Conservation (phyloP, 2,797 vertebrate species). For the Manis crassicaudata region DNA sequence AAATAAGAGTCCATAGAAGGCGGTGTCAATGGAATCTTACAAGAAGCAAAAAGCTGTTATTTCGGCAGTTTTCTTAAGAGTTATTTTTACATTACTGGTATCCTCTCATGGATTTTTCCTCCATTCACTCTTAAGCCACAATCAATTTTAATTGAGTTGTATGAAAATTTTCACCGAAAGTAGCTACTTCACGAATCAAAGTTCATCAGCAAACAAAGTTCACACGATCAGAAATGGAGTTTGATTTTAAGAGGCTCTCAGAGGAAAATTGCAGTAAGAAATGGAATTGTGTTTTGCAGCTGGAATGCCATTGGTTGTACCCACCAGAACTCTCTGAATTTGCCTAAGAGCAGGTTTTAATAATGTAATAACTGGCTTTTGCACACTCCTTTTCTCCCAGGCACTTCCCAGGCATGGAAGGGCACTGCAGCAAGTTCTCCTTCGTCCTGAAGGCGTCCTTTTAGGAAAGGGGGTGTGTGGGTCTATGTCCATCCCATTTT, state of each 20-base stretch:
- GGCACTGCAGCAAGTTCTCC: background rate
- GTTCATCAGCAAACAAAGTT: slow-evolving; percentile 63
- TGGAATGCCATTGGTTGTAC: background rate
- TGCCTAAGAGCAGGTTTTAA: rapidly evolving
- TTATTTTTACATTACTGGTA: slow-evolving; percentile 25
- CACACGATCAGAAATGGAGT: slow-evolving; percentile 44
- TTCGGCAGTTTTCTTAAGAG: slow-evolving; percentile 33
- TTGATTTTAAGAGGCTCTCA: slow-evolving; percentile 57
- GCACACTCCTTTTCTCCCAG: background rate
- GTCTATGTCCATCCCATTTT: background rate
- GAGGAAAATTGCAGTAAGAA: slow-evolving; percentile 24
- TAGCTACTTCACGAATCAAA: slow-evolving; percentile 31
- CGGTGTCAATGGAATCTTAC: background rate
- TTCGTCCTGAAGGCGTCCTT: background rate
- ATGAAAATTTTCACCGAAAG: slow-evolving; percentile 52
- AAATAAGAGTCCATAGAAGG: background rate
- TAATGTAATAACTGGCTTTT: background rate
- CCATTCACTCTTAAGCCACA: background rate
- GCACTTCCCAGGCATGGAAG: background rate
- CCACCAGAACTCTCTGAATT: background rate
- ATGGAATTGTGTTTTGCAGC: slow-evolving; percentile 10
- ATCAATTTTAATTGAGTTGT: slow-evolving; percentile 76
- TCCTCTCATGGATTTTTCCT: background rate
- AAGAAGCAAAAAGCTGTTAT: slow-evolving; percentile 38
- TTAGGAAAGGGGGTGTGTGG: background rate